Evolutionary conservation across 2,888 invertebrate genomes (phyloP).

Genomic region (Hymenopus coronatus): DNA sequence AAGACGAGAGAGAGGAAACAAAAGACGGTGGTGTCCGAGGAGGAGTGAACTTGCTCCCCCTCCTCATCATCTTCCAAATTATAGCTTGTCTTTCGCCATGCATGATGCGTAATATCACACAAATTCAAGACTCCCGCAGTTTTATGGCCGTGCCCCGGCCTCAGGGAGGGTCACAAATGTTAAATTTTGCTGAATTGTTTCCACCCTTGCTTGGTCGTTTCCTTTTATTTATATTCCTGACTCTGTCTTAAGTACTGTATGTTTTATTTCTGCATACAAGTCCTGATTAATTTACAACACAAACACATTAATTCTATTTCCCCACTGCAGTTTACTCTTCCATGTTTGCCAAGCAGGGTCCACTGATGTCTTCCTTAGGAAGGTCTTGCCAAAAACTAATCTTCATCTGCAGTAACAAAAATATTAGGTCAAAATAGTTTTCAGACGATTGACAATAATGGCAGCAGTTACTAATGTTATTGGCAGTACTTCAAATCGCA

Average conservation of each 20-base stretch:
- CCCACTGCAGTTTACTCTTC: not conserved
- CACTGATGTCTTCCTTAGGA: not conserved
- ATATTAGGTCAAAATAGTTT: too few species aligned
- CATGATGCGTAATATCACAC: slow-evolving; percentile 23
- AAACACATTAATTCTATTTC: not conserved
- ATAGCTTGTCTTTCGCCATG: slow-evolving; percentile 28
- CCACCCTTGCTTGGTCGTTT: not conserved
- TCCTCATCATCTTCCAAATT: slow-evolving; percentile 9
- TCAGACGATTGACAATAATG: too few species aligned
- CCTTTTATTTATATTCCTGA: not conserved
- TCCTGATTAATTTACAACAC: not conserved
- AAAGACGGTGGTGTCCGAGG: slow-evolving; percentile 44
- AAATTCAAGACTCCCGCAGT: slow-evolving; percentile 17
- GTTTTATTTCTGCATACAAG: not conserved
- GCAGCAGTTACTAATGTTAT: too few species aligned
- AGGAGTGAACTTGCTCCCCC: slow-evolving; percentile 34
- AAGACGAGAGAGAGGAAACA: slow-evolving; percentile 41
- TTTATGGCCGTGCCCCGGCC: slow-evolving; percentile 15
- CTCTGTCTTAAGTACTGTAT: too few species aligned
- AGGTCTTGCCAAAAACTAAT: not conserved
- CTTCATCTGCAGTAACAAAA: too few species aligned
- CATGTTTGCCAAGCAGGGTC: not conserved
- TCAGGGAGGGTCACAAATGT: not conserved
- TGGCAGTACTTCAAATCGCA: too few species aligned
- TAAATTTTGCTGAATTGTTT: not conserved